Conservation (phyloP, 2,888 invertebrate genomes). For the Heliconius ismenius region DNA sequence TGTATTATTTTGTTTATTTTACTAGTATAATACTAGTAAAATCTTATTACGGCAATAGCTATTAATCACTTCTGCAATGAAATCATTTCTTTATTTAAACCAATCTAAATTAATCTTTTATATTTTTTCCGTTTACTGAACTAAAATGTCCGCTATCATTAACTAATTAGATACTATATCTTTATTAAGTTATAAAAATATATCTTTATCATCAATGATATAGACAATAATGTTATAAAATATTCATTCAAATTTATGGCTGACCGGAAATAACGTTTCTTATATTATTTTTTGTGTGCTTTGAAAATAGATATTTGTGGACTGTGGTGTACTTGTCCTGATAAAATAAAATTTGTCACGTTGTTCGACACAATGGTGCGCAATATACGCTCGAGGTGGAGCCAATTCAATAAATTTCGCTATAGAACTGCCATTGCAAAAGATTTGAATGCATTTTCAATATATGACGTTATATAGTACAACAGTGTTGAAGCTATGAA, state of each 20-base stretch:
- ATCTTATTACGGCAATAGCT: too few relatives aligned
- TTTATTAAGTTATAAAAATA: background rate
- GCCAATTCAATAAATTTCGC: slow-evolving; percentile 73
- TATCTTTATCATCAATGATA: background rate
- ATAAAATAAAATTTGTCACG: slow-evolving; percentile 67
- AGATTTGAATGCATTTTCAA: slow-evolving; percentile 73
- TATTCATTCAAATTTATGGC: background rate
- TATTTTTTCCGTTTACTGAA: background rate
- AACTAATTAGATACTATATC: background rate
- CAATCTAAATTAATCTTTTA: background rate
- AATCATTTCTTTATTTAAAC: background rate
- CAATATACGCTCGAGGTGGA: slow-evolving; percentile 63
- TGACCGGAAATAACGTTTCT: background rate
- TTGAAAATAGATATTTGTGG: slow-evolving; percentile 24
- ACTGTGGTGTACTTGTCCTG: slow-evolving; percentile 44
- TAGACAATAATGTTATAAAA: background rate
- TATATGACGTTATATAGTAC: slow-evolving; percentile 53
- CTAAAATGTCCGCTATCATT: background rate
- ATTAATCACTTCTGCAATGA: background rate
- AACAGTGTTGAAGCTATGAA: slow-evolving; percentile 4
- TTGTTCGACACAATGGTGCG: slow-evolving; percentile 62
- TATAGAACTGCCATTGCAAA: slow-evolving; percentile 62
- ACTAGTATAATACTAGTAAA: too few relatives aligned
- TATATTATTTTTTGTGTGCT: background rate
- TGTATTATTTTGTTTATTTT: background rate